phyloP scores from a whole-genome alignment of 2,113 vertebrate species.

The Orycteropus afer region DNA sequence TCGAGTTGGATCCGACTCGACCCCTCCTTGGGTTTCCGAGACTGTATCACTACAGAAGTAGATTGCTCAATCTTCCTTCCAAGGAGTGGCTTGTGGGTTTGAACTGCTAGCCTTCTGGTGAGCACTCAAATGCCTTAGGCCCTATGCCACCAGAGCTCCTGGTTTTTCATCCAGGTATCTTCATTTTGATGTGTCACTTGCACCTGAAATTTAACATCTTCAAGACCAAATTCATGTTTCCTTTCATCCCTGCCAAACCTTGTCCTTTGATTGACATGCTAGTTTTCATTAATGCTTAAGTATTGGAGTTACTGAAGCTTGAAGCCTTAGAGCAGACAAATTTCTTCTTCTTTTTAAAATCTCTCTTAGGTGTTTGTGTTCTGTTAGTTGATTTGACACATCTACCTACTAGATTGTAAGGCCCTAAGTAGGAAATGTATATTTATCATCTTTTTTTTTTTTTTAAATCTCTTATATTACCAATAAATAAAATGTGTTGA shows the following conservation, averaged over 20 bases:
- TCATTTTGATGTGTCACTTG: neutral
- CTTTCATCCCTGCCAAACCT: neutral
- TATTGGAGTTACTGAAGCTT: neutral
- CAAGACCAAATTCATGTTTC: neutral
- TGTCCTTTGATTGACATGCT: neutral
- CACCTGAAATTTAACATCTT: neutral
- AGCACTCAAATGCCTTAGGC: too few species aligned
- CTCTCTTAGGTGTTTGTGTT: neutral
- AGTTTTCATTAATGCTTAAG: neutral
- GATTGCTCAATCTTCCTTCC: too few species aligned
- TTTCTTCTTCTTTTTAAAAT: neutral
- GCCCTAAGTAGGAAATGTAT: neutral
- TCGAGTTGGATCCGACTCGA: too few species aligned
- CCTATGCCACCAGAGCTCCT: too few species aligned
- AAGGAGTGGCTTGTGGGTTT: too few species aligned
- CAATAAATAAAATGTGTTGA: neutral
- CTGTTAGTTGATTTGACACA: neutral
- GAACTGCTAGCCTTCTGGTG: too few species aligned
- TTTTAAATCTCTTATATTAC: constrained; percentile 13
- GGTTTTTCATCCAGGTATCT: neutral
- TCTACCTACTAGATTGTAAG: neutral
- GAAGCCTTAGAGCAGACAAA: neutral
- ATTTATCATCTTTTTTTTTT: neutral
- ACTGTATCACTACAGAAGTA: too few species aligned
- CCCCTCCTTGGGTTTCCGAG: too few species aligned